Conservation (phyloP, 1,140 invertebrate genomes). For the Ectropis grisescens region DNA sequence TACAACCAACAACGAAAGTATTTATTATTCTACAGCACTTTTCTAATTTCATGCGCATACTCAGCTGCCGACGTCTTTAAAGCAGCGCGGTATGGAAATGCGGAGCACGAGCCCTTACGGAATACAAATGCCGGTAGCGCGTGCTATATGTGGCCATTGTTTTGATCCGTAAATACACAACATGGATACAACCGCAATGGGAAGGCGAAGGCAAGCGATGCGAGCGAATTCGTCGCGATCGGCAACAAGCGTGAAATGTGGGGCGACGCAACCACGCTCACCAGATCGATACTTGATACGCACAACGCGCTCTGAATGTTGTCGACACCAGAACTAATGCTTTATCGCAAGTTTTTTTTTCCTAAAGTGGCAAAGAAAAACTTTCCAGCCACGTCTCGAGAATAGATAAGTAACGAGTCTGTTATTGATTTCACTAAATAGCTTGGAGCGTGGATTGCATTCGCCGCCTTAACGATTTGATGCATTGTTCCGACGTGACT, state of each 20-base stretch:
- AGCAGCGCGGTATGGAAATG: constrained; percentile 2
- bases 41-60: no score
- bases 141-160: constrained; percentile 22
- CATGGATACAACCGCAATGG: constrained; percentile 5
- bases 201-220: constrained; percentile 4
- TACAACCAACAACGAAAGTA: no score
- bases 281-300: constrained; percentile 58
- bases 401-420: no score
- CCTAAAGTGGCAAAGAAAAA: no score
- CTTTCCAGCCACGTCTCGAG: no score
- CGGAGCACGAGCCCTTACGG: constrained; percentile 10
- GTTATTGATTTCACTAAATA: no score
- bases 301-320: constrained; percentile 45
- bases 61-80: no score
- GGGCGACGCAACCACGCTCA: constrained; percentile 42
- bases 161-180: constrained; percentile 23
- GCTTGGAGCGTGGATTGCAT: no score
- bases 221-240: constrained; percentile 23
- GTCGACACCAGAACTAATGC: constrained; percentile 32
- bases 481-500: no score
- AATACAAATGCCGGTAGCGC: constrained; percentile 10
- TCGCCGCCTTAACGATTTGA: no score
- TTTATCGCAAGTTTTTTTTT: constrained; percentile 8
- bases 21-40: no score
- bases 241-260: constrained; percentile 50